Conservation (phyloP, 2,113 vertebrate genomes). For the Neotragus moschatus region DNA sequence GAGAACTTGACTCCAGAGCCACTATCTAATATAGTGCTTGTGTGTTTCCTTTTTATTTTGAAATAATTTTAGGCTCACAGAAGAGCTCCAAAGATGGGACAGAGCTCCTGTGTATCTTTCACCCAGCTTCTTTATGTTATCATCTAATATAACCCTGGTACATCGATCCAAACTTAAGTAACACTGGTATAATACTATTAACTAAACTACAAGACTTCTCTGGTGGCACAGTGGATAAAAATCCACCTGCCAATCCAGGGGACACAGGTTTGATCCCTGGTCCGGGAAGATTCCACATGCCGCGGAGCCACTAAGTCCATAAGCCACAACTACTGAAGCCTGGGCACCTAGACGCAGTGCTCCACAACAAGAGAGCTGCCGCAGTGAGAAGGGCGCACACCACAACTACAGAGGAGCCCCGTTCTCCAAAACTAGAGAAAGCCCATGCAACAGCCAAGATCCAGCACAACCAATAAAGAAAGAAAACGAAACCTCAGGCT, state of each 20-base stretch:
- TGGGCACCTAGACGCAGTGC: not conserved
- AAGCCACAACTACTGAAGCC: not conserved
- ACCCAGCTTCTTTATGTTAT: not conserved
- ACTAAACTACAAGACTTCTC: not conserved
- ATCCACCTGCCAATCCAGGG: not conserved
- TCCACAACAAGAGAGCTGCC: not conserved
- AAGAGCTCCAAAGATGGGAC: not conserved
- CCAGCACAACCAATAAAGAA: not conserved
- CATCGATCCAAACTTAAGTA: not conserved
- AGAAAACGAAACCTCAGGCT: not conserved
- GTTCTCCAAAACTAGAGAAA: not conserved
- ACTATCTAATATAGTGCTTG: not conserved
- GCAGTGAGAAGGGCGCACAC: rapidly evolving
- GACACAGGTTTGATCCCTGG: not conserved
- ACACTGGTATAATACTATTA: not conserved
- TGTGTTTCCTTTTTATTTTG: not conserved
- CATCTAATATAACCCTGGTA: not conserved
- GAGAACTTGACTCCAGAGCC: not conserved
- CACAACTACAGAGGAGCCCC: not conserved
- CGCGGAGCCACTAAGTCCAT: not conserved
- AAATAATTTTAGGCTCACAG: not conserved
- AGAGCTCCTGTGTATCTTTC: not conserved
- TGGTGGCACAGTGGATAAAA: not conserved
- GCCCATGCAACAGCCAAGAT: not conserved
- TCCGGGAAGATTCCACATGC: not conserved